Conservation (phyloP, 2,113 vertebrate genomes). For the Ondatra zibethicus region DNA sequence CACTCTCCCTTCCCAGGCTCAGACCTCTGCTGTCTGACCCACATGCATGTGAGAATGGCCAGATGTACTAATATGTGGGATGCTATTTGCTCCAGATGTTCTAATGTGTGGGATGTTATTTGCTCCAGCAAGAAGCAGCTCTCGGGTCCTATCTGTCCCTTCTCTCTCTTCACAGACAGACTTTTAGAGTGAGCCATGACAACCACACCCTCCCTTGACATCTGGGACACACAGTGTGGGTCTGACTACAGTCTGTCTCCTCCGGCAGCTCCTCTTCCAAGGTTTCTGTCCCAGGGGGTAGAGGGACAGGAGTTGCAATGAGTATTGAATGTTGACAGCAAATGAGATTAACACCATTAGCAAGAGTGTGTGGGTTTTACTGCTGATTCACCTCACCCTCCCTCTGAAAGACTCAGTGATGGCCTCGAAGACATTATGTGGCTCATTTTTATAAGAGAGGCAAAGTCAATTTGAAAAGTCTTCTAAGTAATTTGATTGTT, state of each 20-base stretch:
- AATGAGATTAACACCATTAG: constrained; percentile 16
- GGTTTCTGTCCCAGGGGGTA: neutral
- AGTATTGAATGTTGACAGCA: neutral
- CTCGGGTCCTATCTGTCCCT: neutral
- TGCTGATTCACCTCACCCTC: neutral
- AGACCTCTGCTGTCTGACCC: neutral
- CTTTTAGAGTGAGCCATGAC: neutral
- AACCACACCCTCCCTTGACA: neutral
- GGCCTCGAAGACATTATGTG: constrained; percentile 19
- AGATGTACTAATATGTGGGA: neutral
- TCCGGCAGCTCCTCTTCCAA: neutral
- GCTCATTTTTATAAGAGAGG: neutral
- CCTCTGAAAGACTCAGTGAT: neutral
- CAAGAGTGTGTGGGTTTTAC: neutral
- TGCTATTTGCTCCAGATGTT: neutral
- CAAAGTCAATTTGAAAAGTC: neutral
- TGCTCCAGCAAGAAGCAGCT: neutral
- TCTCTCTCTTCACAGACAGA: neutral
- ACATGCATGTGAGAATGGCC: neutral
- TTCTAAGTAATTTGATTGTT: constrained; percentile 23
- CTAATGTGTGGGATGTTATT: neutral
- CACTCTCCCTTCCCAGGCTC: neutral
- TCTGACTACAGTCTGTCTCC: neutral
- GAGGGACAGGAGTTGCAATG: neutral
- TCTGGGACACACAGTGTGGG: neutral